Conservation (phyloP, 2,888 invertebrate genomes). For the Polydrusus tereticollis region DNA sequence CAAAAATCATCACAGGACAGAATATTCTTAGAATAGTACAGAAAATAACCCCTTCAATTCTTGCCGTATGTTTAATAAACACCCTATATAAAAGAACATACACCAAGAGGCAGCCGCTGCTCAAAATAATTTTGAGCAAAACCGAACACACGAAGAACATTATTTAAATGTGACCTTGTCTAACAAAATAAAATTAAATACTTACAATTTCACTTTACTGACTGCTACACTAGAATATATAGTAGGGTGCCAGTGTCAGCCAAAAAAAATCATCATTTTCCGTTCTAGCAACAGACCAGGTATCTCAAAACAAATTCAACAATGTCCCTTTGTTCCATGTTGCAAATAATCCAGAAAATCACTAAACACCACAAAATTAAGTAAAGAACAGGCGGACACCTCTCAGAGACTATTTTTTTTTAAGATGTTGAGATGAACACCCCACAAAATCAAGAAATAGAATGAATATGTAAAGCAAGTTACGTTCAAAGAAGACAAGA, state of each 20-base stretch:
- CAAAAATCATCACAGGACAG: too few relatives aligned
- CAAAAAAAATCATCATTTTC: conserved; percentile 3
- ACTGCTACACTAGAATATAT: background rate
- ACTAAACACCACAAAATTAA: conserved; percentile 6
- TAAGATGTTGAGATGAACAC: conserved; percentile 14
- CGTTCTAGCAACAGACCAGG: conserved; percentile 49
- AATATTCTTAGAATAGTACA: too few relatives aligned
- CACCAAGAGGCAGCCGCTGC: too few relatives aligned
- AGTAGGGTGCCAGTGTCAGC: background rate
- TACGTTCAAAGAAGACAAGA: conserved; percentile 53
- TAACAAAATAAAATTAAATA: background rate
- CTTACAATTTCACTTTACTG: background rate
- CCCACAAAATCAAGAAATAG: conserved; percentile 32
- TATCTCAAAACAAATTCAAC: conserved; percentile 54
- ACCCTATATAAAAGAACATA: too few relatives aligned
- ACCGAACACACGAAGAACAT: too few relatives aligned
- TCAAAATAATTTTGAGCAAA: too few relatives aligned
- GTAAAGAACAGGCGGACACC: background rate
- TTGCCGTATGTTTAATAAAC: too few relatives aligned
- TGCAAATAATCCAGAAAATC: conserved; percentile 1
- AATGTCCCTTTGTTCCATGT: conserved; percentile 57
- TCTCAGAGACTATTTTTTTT: conserved; percentile 2
- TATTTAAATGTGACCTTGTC: too few relatives aligned
- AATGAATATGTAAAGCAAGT: conserved; percentile 54
- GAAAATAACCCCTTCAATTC: too few relatives aligned